These are phyloP conservation scores for Atherinomorus stipes DNA, from an alignment of 2,113 vertebrate species.

Conservation along the genomic window DNA sequence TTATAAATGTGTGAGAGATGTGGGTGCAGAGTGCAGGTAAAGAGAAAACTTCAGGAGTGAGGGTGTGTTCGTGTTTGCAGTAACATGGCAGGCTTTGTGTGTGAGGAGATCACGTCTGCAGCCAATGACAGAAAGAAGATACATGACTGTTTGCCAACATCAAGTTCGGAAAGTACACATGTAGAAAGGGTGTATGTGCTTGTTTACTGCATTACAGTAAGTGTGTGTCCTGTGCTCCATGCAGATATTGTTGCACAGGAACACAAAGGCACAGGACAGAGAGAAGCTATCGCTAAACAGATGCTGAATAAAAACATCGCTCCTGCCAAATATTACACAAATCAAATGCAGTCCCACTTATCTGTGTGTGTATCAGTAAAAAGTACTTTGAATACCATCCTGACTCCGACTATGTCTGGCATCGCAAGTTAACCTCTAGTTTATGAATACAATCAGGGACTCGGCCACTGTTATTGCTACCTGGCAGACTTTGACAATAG, in stretches of 20 bases:
- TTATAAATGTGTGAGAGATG: neutral
- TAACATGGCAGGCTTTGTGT: neutral
- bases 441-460: slow-evolving; percentile 63
- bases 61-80: neutral
- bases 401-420: slow-evolving; percentile 35
- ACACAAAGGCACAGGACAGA: slow-evolving; percentile 58
- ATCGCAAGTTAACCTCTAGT: slow-evolving; percentile 66
- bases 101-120: neutral
- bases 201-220: slow-evolving; percentile 17
- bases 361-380: slow-evolving; percentile 46
- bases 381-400: slow-evolving; percentile 24
- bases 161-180: neutral
- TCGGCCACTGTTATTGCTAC: slow-evolving; percentile 47
- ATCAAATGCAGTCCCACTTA: slow-evolving; percentile 52
- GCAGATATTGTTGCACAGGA: slow-evolving; percentile 62
- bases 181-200: neutral
- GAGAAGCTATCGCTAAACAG: neutral
- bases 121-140: neutral
- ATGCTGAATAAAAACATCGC: slow-evolving; percentile 28
- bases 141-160: neutral
- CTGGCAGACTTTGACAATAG: slow-evolving; percentile 63
- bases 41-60: neutral
- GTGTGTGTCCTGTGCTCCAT: slow-evolving; percentile 29
- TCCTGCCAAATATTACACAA: slow-evolving; percentile 40
- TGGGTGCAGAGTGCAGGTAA: neutral